phyloP scores from a whole-genome alignment of 2,113 vertebrate species.

The Murina feae region DNA sequence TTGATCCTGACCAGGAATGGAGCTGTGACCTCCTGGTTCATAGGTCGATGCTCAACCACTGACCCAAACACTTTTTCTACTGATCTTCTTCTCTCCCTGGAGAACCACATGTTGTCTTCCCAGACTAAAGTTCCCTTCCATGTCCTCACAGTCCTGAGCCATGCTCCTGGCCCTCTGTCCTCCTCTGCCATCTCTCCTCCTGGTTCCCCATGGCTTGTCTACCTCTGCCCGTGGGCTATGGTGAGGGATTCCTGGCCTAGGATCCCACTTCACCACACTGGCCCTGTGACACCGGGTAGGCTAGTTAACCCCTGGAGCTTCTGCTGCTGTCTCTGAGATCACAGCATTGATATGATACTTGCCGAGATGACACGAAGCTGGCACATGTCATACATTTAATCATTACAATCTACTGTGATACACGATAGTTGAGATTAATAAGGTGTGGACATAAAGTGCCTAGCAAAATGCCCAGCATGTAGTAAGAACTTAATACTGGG shows the following conservation, averaged over 20 bases:
- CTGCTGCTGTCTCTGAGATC: background rate
- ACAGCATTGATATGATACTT: background rate
- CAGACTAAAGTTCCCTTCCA: background rate
- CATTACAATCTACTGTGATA: background rate
- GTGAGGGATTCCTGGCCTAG: no score
- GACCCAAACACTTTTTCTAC: background rate
- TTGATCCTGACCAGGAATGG: no score
- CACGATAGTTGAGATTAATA: background rate
- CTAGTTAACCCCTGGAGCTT: background rate
- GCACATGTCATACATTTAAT: background rate
- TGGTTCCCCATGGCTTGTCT: background rate
- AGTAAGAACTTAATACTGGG: background rate
- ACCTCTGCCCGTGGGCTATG: background rate
- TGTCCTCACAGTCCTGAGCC: fast-evolving
- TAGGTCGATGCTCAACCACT: no score
- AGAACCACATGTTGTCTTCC: fast-evolving
- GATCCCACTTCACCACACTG: background rate
- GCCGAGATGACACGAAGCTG: background rate
- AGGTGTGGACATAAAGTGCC: background rate
- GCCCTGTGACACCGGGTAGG: background rate
- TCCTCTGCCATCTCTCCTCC: background rate
- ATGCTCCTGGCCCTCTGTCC: background rate
- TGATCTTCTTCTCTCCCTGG: background rate
- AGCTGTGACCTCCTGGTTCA: no score
- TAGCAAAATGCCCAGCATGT: background rate